Percentiles rank a stretch among this genome's conserved stretches.
Evolutionary conservation across 2,113 vertebrate genomes (phyloP).

Genomic region (Callipepla squamata): DNA sequence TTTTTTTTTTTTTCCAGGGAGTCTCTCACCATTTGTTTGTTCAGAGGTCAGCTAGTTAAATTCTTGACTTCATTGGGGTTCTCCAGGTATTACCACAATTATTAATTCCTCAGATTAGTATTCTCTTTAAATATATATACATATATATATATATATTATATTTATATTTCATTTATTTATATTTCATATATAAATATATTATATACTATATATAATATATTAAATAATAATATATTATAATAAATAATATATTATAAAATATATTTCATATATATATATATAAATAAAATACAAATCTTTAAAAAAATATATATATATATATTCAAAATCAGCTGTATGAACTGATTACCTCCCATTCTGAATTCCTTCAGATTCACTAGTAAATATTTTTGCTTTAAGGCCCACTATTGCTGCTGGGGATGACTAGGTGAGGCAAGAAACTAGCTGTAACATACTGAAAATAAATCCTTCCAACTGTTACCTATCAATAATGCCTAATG

Average conservation of each 20-base stretch:
- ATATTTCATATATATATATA: too few species aligned
- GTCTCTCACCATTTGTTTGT: neutral
- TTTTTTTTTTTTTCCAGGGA: neutral
- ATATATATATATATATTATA: too few species aligned
- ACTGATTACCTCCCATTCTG: neutral
- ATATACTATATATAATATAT: too few species aligned
- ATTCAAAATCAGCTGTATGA: neutral
- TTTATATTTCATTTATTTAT: too few species aligned
- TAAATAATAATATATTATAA: too few species aligned
- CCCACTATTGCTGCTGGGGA: neutral
- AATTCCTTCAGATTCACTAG: neutral
- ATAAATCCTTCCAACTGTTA: neutral
- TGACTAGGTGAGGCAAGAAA: neutral
- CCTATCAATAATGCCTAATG: neutral
- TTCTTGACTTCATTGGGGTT: neutral
- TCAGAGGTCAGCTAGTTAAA: neutral
- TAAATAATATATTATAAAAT: too few species aligned
- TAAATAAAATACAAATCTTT: too few species aligned
- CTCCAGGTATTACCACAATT: neutral
- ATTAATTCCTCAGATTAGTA: neutral
- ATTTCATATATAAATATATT: too few species aligned
- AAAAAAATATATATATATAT: too few species aligned
- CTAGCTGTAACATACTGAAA: neutral
- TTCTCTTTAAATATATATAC: neutral
- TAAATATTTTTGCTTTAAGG: neutral